Conservation (phyloP, 2,888 invertebrate genomes). For the Diabrotica balteata region DNA sequence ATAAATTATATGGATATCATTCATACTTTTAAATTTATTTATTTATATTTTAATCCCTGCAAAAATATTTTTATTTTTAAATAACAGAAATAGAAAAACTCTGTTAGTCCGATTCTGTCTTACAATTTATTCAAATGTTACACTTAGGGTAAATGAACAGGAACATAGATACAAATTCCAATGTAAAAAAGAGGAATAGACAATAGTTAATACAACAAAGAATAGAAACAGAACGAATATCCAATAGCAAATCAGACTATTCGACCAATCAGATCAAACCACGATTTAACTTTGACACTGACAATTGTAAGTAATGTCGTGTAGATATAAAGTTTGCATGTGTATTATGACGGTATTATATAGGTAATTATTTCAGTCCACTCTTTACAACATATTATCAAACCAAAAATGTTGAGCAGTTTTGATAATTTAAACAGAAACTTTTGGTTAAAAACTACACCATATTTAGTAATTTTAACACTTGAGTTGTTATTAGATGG, state of each 20-base stretch:
- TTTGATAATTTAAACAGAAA: slow-evolving; percentile 62
- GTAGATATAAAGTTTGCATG: slow-evolving; percentile 32
- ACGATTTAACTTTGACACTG: slow-evolving; percentile 54
- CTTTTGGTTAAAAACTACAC: slow-evolving; percentile 69
- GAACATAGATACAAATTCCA: no score
- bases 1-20: no score
- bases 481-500: slow-evolving; percentile 75
- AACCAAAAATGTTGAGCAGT: slow-evolving; percentile 62
- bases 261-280: slow-evolving; percentile 62
- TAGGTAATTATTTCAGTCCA: slow-evolving; percentile 11
- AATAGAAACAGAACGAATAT: not conserved
- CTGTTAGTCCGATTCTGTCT: no score
- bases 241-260: not conserved
- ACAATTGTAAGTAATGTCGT: slow-evolving; percentile 32
- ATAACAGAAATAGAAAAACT: no score
- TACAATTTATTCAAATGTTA: no score
- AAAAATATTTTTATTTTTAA: no score
- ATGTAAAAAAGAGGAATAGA: no score
- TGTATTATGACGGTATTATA: slow-evolving; percentile 30
- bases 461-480: slow-evolving; percentile 72
- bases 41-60: no score
- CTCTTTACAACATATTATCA: slow-evolving; percentile 33
- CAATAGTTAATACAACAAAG: not conserved
- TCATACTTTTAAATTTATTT: no score
- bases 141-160: no score